These are phyloP conservation scores for Zelleria hepariella DNA, from an alignment of 2,888 invertebrate genomes.

Conservation along the genomic window DNA sequence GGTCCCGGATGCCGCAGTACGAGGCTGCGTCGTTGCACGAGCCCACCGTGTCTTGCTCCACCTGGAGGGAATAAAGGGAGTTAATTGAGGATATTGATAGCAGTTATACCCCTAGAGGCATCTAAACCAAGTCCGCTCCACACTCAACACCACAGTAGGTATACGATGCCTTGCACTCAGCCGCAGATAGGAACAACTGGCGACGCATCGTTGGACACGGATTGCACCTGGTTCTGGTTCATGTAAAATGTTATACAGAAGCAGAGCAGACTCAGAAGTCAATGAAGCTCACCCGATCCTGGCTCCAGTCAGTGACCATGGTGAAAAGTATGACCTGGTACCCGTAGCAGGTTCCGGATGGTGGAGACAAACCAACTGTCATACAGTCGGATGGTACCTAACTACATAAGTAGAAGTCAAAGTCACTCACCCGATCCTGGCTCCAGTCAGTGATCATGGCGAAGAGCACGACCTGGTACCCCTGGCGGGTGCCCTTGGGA, in stretches of 20 bases:
- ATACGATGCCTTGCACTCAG: too few species aligned
- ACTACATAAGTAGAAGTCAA: slow-evolving; percentile 90
- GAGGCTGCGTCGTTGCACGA: slow-evolving; percentile 76
- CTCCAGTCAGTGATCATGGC: slow-evolving; percentile 83
- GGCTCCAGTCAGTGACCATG: slow-evolving; percentile 82
- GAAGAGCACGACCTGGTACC: slow-evolving; percentile 78
- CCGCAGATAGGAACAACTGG: too few species aligned
- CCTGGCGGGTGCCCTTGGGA: slow-evolving; percentile 78
- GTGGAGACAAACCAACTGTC: too few species aligned
- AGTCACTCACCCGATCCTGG: slow-evolving; percentile 76
- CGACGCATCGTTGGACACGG: too few species aligned
- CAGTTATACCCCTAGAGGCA: background rate
- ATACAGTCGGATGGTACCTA: slow-evolving; percentile 89
- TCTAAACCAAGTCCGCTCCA: background rate
- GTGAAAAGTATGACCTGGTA: slow-evolving; percentile 79
- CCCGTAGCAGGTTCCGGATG: slow-evolving; percentile 79
- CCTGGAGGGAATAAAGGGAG: slow-evolving; percentile 38
- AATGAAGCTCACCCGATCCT: slow-evolving; percentile 71
- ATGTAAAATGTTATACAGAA: background rate
- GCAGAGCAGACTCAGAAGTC: background rate
- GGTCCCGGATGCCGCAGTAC: slow-evolving; percentile 79
- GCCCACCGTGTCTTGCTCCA: slow-evolving; percentile 67
- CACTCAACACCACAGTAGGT: too few species aligned
- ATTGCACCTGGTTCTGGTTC: too few species aligned
- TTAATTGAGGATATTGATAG: background rate